These are phyloP conservation scores for Choristoneura rosaceana DNA, from an alignment of 2,888 invertebrate genomes.

Conservation along the genomic window DNA sequence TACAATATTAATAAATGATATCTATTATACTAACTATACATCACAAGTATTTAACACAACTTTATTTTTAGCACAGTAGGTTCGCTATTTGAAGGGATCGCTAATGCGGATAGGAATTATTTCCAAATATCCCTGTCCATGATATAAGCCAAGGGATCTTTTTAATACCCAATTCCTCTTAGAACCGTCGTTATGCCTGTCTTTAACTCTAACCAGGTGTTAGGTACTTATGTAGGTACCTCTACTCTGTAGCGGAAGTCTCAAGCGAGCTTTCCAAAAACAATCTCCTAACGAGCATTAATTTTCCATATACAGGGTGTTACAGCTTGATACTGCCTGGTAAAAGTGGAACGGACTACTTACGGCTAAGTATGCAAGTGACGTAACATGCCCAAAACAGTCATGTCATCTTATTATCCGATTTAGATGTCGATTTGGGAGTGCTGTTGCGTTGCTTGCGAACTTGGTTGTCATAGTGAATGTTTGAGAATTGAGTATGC, in stretches of 20 bases:
- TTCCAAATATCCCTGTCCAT: no score
- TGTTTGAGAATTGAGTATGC: not conserved
- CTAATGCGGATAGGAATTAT: no score
- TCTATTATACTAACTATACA: no score
- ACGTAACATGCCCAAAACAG: constrained; percentile 14
- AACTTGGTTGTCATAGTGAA: constrained; percentile 7
- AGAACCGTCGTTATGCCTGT: no score
- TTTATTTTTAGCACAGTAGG: no score
- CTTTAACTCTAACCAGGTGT: no score
- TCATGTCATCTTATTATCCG: constrained; percentile 25
- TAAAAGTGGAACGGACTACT: constrained; percentile 44
- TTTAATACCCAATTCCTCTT: no score
- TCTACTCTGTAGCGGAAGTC: not conserved
- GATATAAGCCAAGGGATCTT: no score
- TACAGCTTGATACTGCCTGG: constrained; percentile 42
- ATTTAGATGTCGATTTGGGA: constrained; percentile 30
- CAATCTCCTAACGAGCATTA: constrained; percentile 25
- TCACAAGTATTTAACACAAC: no score
- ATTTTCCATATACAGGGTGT: constrained; percentile 24
- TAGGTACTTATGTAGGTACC: not conserved
- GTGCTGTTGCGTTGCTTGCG: constrained; percentile 11
- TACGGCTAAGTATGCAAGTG: constrained; percentile 21
- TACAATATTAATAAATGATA: no score
- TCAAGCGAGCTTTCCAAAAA: constrained; percentile 21
- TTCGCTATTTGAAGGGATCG: no score